phyloP scores from a whole-genome alignment of 2,113 vertebrate genomes.

The Brevimyrus niger region DNA sequence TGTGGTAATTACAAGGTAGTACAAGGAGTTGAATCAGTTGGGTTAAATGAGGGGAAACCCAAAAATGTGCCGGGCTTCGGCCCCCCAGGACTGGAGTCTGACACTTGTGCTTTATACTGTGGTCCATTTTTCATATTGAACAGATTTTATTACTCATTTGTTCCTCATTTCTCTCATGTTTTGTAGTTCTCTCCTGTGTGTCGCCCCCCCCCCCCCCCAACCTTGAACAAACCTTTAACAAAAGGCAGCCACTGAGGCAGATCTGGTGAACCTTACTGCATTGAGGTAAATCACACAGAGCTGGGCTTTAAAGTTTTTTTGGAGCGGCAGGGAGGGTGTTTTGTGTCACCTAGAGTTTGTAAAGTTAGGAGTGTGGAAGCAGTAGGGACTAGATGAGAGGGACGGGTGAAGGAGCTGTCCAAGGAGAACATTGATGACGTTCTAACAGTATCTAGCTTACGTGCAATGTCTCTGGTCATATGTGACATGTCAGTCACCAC shows the following conservation, averaged over 20 bases:
- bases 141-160: not conserved
- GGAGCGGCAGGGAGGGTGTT: not conserved
- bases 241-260: not conserved
- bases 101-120: not conserved
- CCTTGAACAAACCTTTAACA: not conserved
- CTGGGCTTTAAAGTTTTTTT: not conserved
- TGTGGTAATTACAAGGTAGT: too few relatives aligned
- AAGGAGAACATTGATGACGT: not conserved
- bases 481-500: not conserved
- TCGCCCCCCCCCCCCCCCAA: not conserved
- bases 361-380: not conserved
- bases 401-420: not conserved
- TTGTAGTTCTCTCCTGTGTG: not conserved
- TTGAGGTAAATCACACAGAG: not conserved
- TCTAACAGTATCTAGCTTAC: not conserved
- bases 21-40: too few relatives aligned
- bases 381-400: not conserved
- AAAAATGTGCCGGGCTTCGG: too few relatives aligned
- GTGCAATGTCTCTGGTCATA: not conserved
- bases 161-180: not conserved
- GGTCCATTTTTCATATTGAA: not conserved
- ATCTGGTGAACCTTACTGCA: not conserved
- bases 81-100: too few relatives aligned
- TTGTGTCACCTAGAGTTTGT: not conserved
- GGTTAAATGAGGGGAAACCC: too few relatives aligned